phyloP scores from a whole-genome alignment of 2,888 invertebrate genomes.

The Lithophane socia region DNA sequence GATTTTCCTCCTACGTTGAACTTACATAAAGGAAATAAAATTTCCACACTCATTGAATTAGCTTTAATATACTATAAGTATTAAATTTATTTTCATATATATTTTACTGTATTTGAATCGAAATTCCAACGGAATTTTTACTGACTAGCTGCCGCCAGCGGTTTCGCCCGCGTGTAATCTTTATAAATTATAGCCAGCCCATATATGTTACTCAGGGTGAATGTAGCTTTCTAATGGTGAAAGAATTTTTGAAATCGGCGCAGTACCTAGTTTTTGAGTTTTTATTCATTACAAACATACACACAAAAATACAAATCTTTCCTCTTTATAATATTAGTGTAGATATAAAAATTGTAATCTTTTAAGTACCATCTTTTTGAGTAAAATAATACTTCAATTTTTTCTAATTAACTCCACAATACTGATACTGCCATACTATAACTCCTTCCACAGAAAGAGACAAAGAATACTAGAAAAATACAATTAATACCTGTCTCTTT shows the following conservation, averaged over 20 bases:
- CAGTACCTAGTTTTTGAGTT: too few species aligned
- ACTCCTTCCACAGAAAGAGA: not conserved
- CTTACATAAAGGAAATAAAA: not conserved
- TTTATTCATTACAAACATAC: too few species aligned
- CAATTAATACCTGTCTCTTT: constrained; percentile 17
- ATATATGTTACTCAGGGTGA: too few species aligned
- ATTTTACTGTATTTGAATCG: not conserved
- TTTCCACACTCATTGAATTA: not conserved
- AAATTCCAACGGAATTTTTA: not conserved
- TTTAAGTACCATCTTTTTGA: not conserved
- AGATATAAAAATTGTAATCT: not conserved
- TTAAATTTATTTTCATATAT: too few species aligned
- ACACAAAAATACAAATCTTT: too few species aligned
- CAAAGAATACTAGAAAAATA: not conserved
- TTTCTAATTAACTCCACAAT: not conserved
- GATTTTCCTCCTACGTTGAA: not conserved
- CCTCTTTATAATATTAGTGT: too few species aligned
- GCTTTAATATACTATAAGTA: not conserved
- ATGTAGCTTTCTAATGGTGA: too few species aligned
- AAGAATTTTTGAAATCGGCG: too few species aligned
- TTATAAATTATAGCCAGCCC: too few species aligned
- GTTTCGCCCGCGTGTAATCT: too few species aligned
- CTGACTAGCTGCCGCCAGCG: too few species aligned
- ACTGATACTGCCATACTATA: not conserved
- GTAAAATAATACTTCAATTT: too few species aligned